Percentiles rank a stretch among this genome's conserved stretches.
Evolutionary conservation across 2,797 vertebrate species (phyloP).

Genomic region (Micropoecilia bifurca): DNA sequence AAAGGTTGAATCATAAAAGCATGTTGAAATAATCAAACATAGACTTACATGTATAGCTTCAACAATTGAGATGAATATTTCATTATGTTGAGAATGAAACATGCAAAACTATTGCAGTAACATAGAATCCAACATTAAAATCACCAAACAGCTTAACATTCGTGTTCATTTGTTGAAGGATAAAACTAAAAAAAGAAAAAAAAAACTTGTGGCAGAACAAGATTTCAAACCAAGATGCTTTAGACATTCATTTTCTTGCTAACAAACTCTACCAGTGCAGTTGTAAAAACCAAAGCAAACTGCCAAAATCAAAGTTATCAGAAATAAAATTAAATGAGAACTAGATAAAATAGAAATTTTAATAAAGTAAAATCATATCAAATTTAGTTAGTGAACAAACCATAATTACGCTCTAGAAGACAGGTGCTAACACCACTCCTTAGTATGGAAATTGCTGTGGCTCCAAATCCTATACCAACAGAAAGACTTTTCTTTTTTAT

Average conservation of each 20-base stretch:
- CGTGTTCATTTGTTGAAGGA: too few species aligned
- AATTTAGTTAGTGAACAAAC: background rate
- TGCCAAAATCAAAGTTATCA: background rate
- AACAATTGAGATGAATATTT: background rate
- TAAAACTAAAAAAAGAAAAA: too few species aligned
- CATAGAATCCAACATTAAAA: too few species aligned
- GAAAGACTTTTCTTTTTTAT: background rate
- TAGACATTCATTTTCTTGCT: background rate
- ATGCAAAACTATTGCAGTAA: too few species aligned
- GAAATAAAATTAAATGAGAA: background rate
- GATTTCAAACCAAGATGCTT: background rate
- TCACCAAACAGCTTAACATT: too few species aligned
- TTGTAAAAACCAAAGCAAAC: background rate
- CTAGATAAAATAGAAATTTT: background rate
- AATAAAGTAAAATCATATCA: background rate
- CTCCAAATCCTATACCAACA: background rate
- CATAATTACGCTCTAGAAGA: background rate
- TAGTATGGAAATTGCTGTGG: background rate
- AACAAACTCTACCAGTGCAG: background rate
- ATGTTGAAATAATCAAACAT: background rate
- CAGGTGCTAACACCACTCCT: background rate
- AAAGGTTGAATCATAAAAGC: background rate
- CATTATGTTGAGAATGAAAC: background rate
- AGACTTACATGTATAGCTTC: background rate
- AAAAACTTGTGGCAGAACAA: too few species aligned